Evolutionary conservation across 2,797 vertebrate species (phyloP).

Genomic region (Gymnoscopelus microlampas): DNA sequence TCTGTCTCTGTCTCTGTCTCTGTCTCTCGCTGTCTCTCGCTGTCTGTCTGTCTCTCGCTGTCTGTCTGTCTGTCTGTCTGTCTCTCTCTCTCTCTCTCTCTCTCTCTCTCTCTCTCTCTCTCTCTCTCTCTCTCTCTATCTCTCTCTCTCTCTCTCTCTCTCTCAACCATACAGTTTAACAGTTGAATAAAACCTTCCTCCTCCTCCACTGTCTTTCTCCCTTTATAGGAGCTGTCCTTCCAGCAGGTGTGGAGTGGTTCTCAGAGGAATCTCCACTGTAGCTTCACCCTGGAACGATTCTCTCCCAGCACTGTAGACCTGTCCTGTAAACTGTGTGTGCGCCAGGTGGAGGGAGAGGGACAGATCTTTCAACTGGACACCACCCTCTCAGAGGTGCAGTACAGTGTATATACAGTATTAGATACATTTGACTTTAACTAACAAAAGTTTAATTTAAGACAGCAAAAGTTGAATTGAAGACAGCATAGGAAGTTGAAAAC

Average conservation of each 20-base stretch:
- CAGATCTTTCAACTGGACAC: conserved; percentile 98
- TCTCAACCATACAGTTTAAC: not conserved
- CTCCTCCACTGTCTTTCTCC: not conserved
- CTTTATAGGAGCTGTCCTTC: conserved; percentile 91
- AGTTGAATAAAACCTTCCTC: not conserved
- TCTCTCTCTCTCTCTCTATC: no score
- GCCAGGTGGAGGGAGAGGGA: conserved; percentile 97
- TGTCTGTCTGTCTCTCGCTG: no score
- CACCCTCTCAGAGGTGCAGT: conserved; percentile 89
- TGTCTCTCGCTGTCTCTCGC: no score
- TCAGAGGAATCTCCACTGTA: conserved; percentile 94
- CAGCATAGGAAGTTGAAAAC: no score
- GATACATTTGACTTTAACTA: no score
- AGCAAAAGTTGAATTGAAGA: no score
- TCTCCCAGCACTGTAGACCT: conserved; percentile 87
- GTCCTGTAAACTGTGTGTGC: conserved; percentile 94
- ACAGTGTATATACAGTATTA: no score
- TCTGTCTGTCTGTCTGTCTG: no score
- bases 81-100: no score
- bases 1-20: conserved; percentile 1
- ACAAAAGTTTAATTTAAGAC: no score
- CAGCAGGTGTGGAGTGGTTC: conserved; percentile 95
- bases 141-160: not conserved
- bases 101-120: no score
- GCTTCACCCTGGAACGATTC: conserved; percentile 94